Conservation (phyloP, 2,113 vertebrate genomes). For the Nipponia nippon region DNA sequence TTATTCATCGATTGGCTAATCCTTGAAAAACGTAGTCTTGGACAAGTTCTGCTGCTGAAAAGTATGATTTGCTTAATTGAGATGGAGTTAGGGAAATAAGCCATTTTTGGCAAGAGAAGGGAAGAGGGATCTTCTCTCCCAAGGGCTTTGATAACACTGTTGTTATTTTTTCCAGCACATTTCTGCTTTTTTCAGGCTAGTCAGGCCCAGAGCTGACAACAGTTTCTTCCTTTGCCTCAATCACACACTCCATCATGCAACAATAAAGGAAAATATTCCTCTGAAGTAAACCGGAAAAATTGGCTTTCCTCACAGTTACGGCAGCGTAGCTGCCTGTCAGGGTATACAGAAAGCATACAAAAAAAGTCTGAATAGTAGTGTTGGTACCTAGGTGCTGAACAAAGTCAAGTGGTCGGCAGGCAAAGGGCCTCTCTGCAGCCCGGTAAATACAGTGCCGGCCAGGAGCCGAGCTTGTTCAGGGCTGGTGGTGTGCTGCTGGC, state of each 20-base stretch:
- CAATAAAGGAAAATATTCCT: background rate
- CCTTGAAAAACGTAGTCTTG: background rate
- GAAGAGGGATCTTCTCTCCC: background rate
- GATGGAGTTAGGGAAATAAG: background rate
- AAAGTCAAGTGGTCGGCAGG: background rate
- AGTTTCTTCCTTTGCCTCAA: background rate
- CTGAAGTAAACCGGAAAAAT: background rate
- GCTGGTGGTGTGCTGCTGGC: too few species aligned
- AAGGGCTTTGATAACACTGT: background rate
- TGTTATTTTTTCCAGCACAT: constrained; percentile 6
- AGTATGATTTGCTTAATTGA: background rate
- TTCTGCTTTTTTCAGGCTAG: background rate
- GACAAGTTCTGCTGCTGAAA: background rate
- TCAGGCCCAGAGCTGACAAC: background rate
- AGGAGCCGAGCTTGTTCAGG: background rate
- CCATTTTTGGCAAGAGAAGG: background rate
- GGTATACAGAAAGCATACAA: background rate
- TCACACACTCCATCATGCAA: background rate
- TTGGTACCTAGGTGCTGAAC: background rate
- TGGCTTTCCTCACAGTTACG: background rate
- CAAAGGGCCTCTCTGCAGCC: background rate
- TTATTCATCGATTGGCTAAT: background rate
- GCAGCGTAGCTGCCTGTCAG: background rate
- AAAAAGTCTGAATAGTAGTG: background rate
- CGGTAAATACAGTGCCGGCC: background rate